Percentiles rank a stretch among this genome's conserved stretches.
These are phyloP conservation scores for Chaetura pelagica DNA, from an alignment of 2,113 vertebrate species.

Conservation along the genomic window DNA sequence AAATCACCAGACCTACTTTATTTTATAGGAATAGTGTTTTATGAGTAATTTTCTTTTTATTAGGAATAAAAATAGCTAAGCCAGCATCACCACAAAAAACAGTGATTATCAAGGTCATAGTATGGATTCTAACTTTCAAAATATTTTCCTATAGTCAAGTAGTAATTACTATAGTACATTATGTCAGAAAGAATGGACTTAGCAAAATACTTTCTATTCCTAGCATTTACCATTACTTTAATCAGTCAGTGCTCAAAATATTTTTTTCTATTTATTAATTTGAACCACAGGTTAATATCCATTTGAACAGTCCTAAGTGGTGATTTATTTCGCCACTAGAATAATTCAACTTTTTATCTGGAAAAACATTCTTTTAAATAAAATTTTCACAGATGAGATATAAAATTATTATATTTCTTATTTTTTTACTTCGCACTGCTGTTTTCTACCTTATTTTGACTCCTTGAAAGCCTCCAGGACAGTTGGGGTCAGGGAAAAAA, in stretches of 20 bases:
- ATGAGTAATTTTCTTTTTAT: not conserved
- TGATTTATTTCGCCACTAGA: not conserved
- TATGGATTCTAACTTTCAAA: not conserved
- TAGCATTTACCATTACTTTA: not conserved
- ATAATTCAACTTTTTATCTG: not conserved
- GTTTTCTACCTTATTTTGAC: not conserved
- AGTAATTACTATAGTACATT: not conserved
- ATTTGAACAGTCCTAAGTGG: not conserved
- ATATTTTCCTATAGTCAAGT: not conserved
- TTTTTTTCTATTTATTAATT: not conserved
- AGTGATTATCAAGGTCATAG: not conserved
- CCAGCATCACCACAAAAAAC: fast-evolving
- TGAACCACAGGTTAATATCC: not conserved
- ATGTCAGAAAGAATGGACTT: not conserved
- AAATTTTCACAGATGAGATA: not conserved
- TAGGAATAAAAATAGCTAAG: not conserved
- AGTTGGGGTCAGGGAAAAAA: not conserved
- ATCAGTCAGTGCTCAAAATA: not conserved
- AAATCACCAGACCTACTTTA: not conserved
- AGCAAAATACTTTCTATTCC: not conserved
- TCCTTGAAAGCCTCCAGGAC: not conserved
- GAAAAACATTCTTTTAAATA: not conserved
- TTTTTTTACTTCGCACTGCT: not conserved
- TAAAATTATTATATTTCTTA: not conserved
- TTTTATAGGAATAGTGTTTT: not conserved